Evolutionary conservation across 2,888 invertebrate genomes (phyloP).

Genomic region (Drosophila testacea): DNA sequence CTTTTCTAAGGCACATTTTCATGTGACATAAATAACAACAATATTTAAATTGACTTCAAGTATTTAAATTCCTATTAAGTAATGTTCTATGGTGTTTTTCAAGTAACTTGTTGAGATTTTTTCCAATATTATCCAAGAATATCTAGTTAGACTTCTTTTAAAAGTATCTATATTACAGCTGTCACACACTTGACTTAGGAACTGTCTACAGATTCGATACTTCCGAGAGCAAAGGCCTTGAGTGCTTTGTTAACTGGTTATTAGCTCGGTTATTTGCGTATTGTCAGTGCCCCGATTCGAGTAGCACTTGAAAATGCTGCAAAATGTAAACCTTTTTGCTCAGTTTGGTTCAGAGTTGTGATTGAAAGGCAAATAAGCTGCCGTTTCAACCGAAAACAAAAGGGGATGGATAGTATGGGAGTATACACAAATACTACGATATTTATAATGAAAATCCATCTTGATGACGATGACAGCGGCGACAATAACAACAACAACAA

Average conservation of each 20-base stretch:
- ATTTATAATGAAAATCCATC: constrained; percentile 61
- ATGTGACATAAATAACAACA: neutral
- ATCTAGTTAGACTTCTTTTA: constrained; percentile 13
- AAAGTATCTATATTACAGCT: constrained; percentile 23
- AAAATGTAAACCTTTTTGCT: constrained; percentile 48
- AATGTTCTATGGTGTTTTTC: neutral
- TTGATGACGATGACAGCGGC: constrained; percentile 52
- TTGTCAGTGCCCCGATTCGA: constrained; percentile 29
- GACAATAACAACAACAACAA: constrained; percentile 41
- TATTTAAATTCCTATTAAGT: neutral
- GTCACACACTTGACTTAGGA: constrained; percentile 26
- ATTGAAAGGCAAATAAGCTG: constrained; percentile 77
- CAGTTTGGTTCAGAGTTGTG: constrained; percentile 38
- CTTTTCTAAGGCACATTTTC: neutral
- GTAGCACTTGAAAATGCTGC: constrained; percentile 50
- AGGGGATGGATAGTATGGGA: constrained; percentile 6
- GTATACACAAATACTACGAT: neutral
- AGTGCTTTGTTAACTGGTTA: constrained; percentile 51
- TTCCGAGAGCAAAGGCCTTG: constrained; percentile 62
- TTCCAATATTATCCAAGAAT: neutral
- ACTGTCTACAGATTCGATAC: constrained; percentile 28
- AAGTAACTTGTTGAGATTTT: neutral
- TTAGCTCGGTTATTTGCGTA: constrained; percentile 23
- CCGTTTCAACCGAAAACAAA: constrained; percentile 57
- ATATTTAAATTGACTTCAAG: neutral